These are phyloP conservation scores for Podarcis lilfordi DNA, from an alignment of 2,797 vertebrate species.

Conservation along the genomic window DNA sequence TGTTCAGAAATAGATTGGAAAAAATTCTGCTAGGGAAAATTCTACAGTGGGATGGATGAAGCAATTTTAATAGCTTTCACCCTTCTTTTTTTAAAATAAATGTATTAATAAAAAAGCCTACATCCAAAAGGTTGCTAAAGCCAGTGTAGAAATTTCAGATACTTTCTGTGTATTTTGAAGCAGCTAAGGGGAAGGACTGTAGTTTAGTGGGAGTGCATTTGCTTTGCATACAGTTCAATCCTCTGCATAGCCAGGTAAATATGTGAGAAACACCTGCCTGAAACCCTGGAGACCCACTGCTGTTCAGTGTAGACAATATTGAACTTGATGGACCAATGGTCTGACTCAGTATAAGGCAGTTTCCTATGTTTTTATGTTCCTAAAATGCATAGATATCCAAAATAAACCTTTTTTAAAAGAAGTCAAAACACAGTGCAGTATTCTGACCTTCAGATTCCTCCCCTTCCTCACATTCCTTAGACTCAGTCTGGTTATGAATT, in stretches of 20 bases:
- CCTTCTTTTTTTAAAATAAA: neutral
- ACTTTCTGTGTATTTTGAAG: neutral
- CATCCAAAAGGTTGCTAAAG: neutral
- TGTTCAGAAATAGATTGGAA: constrained; percentile 23
- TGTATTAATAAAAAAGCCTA: neutral
- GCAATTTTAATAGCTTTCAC: constrained; percentile 2
- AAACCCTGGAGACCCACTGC: too few species aligned
- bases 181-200: neutral
- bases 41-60: constrained; percentile 27
- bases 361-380: too few species aligned
- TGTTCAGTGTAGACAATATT: too few species aligned
- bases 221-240: too few species aligned
- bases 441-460: neutral
- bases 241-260: too few species aligned
- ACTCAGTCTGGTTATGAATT: neutral
- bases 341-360: too few species aligned
- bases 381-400: neutral
- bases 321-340: too few species aligned
- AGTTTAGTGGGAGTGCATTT: too few species aligned
- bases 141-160: constrained; percentile 1
- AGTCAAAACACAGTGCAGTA: neutral
- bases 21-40: constrained; percentile 48
- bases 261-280: too few species aligned
- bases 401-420: neutral
- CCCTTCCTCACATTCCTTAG: neutral